These are phyloP conservation scores for Cirrhinus molitorella DNA, from an alignment of 2,797 vertebrate genomes.

Conservation along the genomic window DNA sequence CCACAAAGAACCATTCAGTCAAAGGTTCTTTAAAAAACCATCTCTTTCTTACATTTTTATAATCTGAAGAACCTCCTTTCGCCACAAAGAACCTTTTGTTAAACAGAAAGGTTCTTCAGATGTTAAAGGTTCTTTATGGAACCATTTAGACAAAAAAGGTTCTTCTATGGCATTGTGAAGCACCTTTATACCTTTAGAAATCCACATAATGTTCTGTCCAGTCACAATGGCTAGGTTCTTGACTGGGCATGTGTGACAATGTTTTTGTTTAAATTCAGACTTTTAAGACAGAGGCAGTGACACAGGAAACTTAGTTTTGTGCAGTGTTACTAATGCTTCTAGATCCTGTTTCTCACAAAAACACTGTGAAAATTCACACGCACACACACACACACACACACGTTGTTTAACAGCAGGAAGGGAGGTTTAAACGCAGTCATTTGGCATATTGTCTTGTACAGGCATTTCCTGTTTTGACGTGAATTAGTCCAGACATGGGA, in stretches of 20 bases:
- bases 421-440: slow-evolving; percentile 74
- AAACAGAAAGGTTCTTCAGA: no score
- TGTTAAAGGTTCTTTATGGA: no score
- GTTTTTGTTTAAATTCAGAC: not conserved
- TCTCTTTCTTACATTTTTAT: no score
- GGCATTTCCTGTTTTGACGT: slow-evolving; percentile 71
- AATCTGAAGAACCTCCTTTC: no score
- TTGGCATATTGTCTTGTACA: slow-evolving; percentile 64
- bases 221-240: slow-evolving; percentile 7
- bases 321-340: not conserved
- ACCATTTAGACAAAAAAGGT: no score
- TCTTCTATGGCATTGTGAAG: no score
- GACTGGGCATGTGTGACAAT: not conserved
- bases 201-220: not conserved
- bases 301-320: not conserved
- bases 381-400: not conserved
- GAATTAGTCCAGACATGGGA: slow-evolving; percentile 60
- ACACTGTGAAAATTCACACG: slow-evolving; percentile 7
- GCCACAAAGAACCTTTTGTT: no score
- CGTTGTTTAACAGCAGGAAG: slow-evolving; percentile 68
- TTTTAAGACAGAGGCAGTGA: not conserved
- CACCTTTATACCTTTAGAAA: no score
- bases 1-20: no score
- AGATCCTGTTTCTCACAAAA: slow-evolving; percentile 16
- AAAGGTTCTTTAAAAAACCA: no score